A percentile compares a stretch with the other conserved stretches of the same genome.
phyloP scores from a whole-genome alignment of 2,888 invertebrate species.

The Dascillus cervinus region DNA sequence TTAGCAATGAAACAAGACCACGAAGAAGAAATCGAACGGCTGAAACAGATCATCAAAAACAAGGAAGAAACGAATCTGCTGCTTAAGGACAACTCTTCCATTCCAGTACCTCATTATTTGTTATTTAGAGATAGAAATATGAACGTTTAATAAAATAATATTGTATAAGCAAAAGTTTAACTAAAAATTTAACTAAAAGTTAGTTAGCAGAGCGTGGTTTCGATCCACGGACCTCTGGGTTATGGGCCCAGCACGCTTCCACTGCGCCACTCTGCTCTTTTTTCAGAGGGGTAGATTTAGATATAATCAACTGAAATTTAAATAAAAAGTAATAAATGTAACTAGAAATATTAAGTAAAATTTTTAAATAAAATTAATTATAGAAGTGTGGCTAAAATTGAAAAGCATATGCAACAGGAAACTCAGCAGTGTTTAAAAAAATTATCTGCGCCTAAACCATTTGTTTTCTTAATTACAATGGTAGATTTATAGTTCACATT shows the following conservation, averaged over 20 bases:
- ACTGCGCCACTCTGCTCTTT: conserved; percentile 68
- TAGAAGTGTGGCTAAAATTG: no score
- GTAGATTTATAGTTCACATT: no score
- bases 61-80: conserved; percentile 40
- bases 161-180: conserved; percentile 2
- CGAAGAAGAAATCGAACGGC: conserved; percentile 41
- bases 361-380: no score
- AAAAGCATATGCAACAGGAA: no score
- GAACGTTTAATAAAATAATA: conserved; percentile 18
- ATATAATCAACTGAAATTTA: no score
- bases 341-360: no score
- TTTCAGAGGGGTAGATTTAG: no score
- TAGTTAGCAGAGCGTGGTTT: conserved; percentile 73
- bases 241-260: conserved; percentile 80
- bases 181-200: conserved; percentile 20
- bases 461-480: no score
- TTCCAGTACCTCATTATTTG: conserved; percentile 33
- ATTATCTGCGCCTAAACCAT: no score
- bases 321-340: no score
- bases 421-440: no score
- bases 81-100: conserved; percentile 30
- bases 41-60: conserved; percentile 41
- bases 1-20: conserved; percentile 44
- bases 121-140: conserved; percentile 35
- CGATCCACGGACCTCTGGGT: conserved; percentile 90